A percentile compares a stretch with the other conserved stretches of the same genome.
Evolutionary conservation across 2,113 vertebrate genomes (phyloP).

Genomic region (Paramormyrops kingsleyae): DNA sequence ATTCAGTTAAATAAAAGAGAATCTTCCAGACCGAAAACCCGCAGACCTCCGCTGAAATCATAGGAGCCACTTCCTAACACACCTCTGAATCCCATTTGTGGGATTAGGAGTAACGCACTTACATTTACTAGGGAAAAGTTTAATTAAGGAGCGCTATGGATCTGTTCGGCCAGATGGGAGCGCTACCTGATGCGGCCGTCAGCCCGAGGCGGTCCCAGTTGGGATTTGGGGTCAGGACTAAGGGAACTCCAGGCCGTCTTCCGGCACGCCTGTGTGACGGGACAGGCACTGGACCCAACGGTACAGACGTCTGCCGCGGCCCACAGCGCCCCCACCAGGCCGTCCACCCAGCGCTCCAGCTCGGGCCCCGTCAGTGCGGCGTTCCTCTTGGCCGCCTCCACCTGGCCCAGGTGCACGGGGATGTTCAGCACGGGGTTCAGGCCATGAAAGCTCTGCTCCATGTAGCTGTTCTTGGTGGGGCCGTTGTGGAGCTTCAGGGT

Average conservation of each 20-base stretch:
- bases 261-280: constrained; percentile 79
- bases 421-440: constrained; percentile 88
- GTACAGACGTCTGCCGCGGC: constrained; percentile 81
- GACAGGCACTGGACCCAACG: constrained; percentile 71
- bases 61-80: not conserved
- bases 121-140: constrained; percentile 1
- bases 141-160: constrained; percentile 16
- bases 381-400: constrained; percentile 78
- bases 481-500: constrained; percentile 77
- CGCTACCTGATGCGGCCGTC: constrained; percentile 95
- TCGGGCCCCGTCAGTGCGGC: constrained; percentile 65
- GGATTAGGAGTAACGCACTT: constrained; percentile 10
- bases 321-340: constrained; percentile 75
- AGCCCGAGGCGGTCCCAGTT: constrained; percentile 70
- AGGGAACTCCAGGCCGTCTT: constrained; percentile 92
- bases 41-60: not conserved
- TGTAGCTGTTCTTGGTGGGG: constrained; percentile 85
- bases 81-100: not conserved
- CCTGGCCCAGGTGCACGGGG: constrained; percentile 67
- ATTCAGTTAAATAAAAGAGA: constrained; percentile 14
- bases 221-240: constrained; percentile 91
- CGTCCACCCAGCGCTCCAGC: constrained; percentile 85
- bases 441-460: constrained; percentile 98
- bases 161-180: constrained; percentile 48
- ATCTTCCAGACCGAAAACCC: not conserved